phyloP scores from a whole-genome alignment of 2,888 invertebrate genomes.

The Hirudinaria manillensis region DNA sequence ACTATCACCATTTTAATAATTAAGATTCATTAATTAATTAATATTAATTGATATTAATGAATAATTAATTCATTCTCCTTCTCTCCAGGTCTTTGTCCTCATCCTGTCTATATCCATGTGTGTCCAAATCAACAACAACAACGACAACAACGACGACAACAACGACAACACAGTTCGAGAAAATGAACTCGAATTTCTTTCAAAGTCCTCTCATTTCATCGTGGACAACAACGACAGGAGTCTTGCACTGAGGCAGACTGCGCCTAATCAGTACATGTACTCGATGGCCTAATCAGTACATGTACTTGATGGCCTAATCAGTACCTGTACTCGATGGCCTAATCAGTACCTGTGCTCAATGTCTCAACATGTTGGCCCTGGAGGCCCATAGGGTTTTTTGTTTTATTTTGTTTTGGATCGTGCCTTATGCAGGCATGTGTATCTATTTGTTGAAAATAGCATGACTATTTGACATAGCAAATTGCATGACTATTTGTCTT shows the following conservation, averaged over 20 bases:
- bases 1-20: not conserved
- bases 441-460: no score
- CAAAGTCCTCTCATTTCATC: conserved; percentile 9
- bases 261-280: conserved; percentile 28
- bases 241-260: conserved; percentile 23
- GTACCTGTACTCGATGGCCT: conserved; percentile 29
- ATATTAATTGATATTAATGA: not conserved
- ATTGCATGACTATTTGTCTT: no score
- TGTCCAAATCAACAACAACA: conserved; percentile 15
- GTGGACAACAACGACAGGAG: not conserved
- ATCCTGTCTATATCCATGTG: not conserved
- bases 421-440: no score
- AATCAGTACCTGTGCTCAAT: conserved; percentile 23
- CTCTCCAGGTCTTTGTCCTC: conserved; percentile 6
- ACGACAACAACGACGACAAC: not conserved
- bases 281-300: conserved; percentile 27
- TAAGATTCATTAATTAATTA: not conserved
- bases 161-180: not conserved
- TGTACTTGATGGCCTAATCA: conserved; percentile 27
- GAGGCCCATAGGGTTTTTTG: no score
- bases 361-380: conserved; percentile 12
- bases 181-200: conserved; percentile 22
- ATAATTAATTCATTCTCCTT: no score
- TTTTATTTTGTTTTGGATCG: no score
- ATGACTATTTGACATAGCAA: no score